Conservation (phyloP, 2,888 invertebrate genomes). For the Mantis religiosa region DNA sequence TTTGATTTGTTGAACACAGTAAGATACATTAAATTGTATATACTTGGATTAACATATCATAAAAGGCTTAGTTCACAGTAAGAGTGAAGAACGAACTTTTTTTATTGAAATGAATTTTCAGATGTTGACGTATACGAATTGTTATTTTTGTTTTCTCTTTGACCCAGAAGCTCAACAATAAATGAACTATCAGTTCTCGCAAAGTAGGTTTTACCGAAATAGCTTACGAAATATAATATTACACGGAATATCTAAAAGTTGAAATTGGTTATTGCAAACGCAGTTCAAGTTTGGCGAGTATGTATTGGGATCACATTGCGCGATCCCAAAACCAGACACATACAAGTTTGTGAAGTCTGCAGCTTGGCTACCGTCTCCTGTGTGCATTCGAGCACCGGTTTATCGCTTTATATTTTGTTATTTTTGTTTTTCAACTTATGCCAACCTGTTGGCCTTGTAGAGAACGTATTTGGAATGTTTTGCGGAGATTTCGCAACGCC, state of each 20-base stretch:
- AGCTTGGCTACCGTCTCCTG: neutral
- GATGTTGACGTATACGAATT: neutral
- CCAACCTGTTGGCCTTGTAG: neutral
- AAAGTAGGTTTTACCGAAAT: no score
- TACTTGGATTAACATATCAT: no score
- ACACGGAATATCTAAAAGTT: neutral
- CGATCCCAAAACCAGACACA: neutral
- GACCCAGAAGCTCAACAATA: neutral
- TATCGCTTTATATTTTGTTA: neutral
- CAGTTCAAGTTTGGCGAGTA: neutral
- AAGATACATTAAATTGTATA: no score
- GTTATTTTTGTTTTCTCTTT: neutral
- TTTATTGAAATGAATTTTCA: neutral
- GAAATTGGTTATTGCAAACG: neutral
- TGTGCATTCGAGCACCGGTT: neutral
- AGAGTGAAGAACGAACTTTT: neutral
- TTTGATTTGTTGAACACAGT: neutral
- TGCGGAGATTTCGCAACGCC: neutral
- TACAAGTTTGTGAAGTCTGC: neutral
- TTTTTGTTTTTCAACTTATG: neutral
- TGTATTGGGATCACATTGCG: neutral
- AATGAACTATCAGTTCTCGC: neutral
- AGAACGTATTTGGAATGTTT: neutral
- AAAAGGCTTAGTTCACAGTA: neutral
- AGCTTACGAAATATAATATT: no score